Conservation (phyloP, 2,113 vertebrate species). For the Sapajus apella region DNA sequence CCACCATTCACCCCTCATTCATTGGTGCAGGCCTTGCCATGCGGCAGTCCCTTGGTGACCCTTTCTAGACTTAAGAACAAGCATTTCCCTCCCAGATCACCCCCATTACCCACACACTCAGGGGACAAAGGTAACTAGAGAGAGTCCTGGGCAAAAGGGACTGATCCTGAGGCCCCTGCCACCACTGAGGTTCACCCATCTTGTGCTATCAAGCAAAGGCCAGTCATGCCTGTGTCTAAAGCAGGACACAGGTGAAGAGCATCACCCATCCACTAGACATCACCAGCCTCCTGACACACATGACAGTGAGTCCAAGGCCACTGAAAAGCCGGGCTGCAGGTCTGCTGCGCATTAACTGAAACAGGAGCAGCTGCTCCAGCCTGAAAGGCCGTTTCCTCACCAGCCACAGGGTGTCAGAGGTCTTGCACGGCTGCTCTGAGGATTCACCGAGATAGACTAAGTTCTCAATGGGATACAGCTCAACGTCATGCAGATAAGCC, state of each 20-base stretch:
- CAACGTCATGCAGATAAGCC: neutral
- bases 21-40: neutral
- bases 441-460: neutral
- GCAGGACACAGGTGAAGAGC: neutral
- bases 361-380: neutral
- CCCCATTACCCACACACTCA: neutral
- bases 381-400: neutral
- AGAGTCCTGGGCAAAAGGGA: neutral
- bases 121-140: neutral
- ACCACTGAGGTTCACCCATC: neutral
- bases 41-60: neutral
- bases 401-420: neutral
- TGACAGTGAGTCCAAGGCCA: neutral
- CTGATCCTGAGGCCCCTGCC: neutral
- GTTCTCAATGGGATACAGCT: neutral
- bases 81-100: neutral
- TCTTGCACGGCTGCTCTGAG: neutral
- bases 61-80: neutral
- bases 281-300: neutral
- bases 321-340: neutral
- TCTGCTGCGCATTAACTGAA: neutral
- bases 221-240: neutral
- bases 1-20: neutral
- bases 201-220: neutral
- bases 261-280: neutral